Percentiles rank a stretch among this genome's conserved stretches.
These are phyloP conservation scores for Spodoptera littoralis DNA, from an alignment of 2,888 invertebrate genomes.

Conservation along the genomic window DNA sequence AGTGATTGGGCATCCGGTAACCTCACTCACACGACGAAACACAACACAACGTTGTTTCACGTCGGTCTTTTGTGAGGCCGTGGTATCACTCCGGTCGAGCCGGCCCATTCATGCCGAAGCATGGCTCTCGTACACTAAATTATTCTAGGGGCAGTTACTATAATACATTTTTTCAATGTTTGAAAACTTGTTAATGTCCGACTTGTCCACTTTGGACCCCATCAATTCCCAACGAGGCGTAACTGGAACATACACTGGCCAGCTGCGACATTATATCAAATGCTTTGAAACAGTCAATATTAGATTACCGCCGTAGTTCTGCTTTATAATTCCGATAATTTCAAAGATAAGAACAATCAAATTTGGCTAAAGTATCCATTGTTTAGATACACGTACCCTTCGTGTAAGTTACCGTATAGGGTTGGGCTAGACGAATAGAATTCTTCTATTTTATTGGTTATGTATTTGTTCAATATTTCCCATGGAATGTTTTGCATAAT, in stretches of 20 bases:
- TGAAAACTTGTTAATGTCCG: not conserved
- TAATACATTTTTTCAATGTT: too few relatives aligned
- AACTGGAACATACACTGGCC: constrained; percentile 23
- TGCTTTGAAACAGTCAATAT: constrained; percentile 16
- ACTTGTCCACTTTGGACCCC: not conserved
- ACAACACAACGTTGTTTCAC: too few relatives aligned
- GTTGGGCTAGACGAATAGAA: constrained; percentile 2
- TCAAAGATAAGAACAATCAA: constrained; percentile 56
- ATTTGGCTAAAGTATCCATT: constrained; percentile 50
- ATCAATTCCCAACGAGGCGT: constrained; percentile 18
- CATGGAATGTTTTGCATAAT: too few relatives aligned
- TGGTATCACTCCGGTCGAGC: too few relatives aligned
- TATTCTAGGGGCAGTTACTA: too few relatives aligned
- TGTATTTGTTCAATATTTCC: too few relatives aligned
- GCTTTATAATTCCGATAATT: constrained; percentile 54
- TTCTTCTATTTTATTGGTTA: too few relatives aligned
- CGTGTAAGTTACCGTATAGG: constrained; percentile 26
- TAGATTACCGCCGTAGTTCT: constrained; percentile 39
- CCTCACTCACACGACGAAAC: too few relatives aligned
- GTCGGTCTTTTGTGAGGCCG: too few relatives aligned
- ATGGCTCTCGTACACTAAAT: too few relatives aligned
- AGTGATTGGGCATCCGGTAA: too few relatives aligned
- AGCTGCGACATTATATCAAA: constrained; percentile 42
- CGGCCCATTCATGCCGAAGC: too few relatives aligned
- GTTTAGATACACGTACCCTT: constrained; percentile 49